Base-by-base conservation (phyloP, 2,888 invertebrate genomes). In the Temnothorax ravouxi region DNA sequence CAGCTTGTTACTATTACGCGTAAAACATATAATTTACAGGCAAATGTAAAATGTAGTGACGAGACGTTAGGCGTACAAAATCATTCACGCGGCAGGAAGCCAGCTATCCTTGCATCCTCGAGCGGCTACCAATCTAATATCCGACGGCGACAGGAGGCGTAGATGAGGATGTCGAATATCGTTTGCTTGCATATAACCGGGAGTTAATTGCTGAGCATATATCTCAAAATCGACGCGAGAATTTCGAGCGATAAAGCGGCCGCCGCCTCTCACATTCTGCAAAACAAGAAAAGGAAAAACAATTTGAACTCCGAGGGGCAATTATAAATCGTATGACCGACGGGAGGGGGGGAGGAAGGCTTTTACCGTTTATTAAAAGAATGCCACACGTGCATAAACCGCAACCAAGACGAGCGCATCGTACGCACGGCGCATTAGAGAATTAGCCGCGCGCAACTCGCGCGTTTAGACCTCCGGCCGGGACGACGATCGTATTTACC, bases 401-500 rank as follows among this genome's bases (percentile, higher is more conserved):
- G 81, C 72, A 61, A 54, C n/a, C 76, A 25, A 41, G 75, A 75
- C 61, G 56, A 44, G 56, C 67, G 79, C 44, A 38, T 34, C 44
- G 50, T 34, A 50, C 56, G 79, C 69, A 38, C 76, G 77, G 25
- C 25, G 64, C 75, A 76, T 80, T 67, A 69, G 67, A 77, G 83
- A 82, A 83, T 82, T 67, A 79, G 54, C 61, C 62, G 62, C 81
- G 50, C 54, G 66, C 76, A 67, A n/a, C 50, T 41, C 76, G 62
- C 67, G 81, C 72, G 41, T 69, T 34, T 52, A 77, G 82, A 81
- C 71, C 82, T 80, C 56, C 79, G 79, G 80, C 80, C 72, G 64
- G 82, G 69, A 85, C 79, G 74, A 83, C 72, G 85, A 64, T 84
- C 74, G 79, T 88, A 87, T 84, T 85, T 88, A 85, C 67, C 62